phyloP scores from a whole-genome alignment of 2,888 invertebrate genomes.

The Tachina fera region DNA sequence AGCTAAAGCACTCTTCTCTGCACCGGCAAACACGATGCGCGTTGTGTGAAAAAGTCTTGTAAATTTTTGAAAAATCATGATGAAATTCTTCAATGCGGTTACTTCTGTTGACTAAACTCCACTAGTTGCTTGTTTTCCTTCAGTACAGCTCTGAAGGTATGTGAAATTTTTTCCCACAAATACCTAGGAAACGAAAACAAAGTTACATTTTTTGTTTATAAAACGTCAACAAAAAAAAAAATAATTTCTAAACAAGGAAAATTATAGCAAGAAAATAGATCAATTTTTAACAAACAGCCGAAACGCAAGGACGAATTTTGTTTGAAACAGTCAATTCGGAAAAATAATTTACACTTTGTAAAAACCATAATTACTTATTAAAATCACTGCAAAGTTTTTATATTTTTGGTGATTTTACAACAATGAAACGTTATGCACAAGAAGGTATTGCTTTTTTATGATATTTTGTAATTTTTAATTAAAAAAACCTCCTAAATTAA shows the following conservation, averaged over 20 bases:
- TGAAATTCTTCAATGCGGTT: slow-evolving; percentile 11
- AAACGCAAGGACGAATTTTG: slow-evolving; percentile 8
- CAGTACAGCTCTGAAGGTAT: slow-evolving; percentile 52
- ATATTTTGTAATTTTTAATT: slow-evolving; percentile 41
- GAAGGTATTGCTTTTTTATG: slow-evolving; percentile 52
- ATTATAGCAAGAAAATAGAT: slow-evolving; percentile 41
- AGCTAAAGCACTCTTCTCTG: slow-evolving; percentile 90
- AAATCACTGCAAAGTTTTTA: slow-evolving; percentile 4
- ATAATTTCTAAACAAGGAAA: slow-evolving; percentile 55
- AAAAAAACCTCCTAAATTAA: slow-evolving; percentile 30
- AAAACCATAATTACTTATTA: neutral
- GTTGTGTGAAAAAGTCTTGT: slow-evolving; percentile 85
- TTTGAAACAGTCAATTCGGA: neutral
- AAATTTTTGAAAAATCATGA: slow-evolving; percentile 73
- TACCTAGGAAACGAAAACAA: slow-evolving; percentile 61
- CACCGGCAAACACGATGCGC: slow-evolving; percentile 84
- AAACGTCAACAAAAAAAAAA: slow-evolving; percentile 55
- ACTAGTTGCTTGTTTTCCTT: slow-evolving; percentile 55
- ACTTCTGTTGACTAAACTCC: slow-evolving; percentile 7
- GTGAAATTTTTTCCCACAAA: slow-evolving; percentile 43
- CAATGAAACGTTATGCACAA: slow-evolving; percentile 62
- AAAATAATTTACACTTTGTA: slow-evolving; percentile 5
- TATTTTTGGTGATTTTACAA: slow-evolving; percentile 46
- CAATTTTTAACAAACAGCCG: slow-evolving; percentile 31
- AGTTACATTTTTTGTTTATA: slow-evolving; percentile 41